Conservation (phyloP, 2,888 invertebrate genomes). For the Melanostoma scalare region DNA sequence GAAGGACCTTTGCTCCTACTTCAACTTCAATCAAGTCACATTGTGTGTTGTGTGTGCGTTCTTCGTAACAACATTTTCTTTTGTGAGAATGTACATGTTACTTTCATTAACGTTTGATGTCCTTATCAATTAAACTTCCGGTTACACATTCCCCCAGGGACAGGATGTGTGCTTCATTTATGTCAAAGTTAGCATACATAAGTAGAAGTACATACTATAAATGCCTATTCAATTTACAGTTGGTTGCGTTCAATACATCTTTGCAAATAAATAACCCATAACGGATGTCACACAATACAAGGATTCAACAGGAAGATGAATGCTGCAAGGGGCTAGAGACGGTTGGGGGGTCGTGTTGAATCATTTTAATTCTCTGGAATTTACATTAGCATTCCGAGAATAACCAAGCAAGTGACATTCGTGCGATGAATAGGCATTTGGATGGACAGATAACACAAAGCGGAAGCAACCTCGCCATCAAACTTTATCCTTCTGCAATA, state of each 20-base stretch:
- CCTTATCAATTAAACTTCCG: conserved; percentile 56
- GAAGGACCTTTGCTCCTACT: too few relatives aligned
- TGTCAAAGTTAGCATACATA: neutral
- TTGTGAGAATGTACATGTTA: neutral
- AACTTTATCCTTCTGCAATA: conserved; percentile 20
- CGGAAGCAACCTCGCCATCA: conserved; percentile 37
- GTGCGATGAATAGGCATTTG: conserved; percentile 37
- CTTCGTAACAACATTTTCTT: neutral
- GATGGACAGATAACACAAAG: conserved; percentile 44
- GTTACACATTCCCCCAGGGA: neutral
- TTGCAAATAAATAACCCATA: conserved; percentile 42
- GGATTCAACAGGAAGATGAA: conserved; percentile 42
- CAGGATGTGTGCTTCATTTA: conserved; percentile 19
- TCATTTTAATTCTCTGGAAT: conserved; percentile 14
- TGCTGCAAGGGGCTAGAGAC: neutral
- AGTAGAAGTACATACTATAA: neutral
- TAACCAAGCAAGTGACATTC: conserved; percentile 40
- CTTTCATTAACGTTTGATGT: conserved; percentile 44
- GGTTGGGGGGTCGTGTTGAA: neutral
- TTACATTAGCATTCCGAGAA: conserved; percentile 30
- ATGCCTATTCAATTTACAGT: conserved; percentile 23
- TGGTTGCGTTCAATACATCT: conserved; percentile 40
- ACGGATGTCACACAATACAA: conserved; percentile 45
- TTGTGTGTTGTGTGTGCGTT: too few relatives aligned
- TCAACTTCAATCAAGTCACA: too few relatives aligned